Evolutionary conservation across 2,797 vertebrate genomes (phyloP).

Genomic region (Acipenser oxyrinchus): DNA sequence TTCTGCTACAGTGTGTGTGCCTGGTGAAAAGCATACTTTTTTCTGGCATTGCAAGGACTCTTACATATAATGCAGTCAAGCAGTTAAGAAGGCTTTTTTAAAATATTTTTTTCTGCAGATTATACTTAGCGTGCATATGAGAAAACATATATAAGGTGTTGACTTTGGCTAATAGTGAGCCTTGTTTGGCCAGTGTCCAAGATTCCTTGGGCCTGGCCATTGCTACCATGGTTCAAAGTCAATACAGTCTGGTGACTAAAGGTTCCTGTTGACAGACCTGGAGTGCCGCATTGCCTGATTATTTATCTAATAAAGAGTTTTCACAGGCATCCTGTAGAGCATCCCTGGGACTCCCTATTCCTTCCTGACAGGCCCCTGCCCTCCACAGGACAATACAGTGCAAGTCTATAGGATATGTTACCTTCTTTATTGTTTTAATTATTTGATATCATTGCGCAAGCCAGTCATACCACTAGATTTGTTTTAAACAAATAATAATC

Average conservation of each 20-base stretch:
- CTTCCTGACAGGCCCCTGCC: slow-evolving; percentile 13
- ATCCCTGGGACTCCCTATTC: slow-evolving; percentile 16
- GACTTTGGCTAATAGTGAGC: slow-evolving; percentile 14
- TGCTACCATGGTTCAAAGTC: slow-evolving; percentile 18
- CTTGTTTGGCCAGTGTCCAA: slow-evolving; percentile 14
- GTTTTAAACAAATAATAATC: too few relatives aligned
- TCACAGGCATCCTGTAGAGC: slow-evolving; percentile 15
- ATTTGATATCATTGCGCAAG: too few relatives aligned
- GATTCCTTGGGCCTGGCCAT: slow-evolving; percentile 17
- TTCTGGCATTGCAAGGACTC: background rate
- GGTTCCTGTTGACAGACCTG: slow-evolving; percentile 4
- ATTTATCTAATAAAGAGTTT: slow-evolving; percentile 15
- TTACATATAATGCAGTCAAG: slow-evolving; percentile 6
- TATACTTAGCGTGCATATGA: slow-evolving; percentile 9
- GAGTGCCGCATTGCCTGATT: slow-evolving; percentile 3
- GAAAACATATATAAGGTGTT: slow-evolving; percentile 10
- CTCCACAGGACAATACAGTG: slow-evolving; percentile 9
- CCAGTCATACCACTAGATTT: too few relatives aligned
- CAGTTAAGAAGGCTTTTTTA: slow-evolving; percentile 8
- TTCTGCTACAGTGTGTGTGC: background rate
- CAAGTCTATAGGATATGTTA: slow-evolving; percentile 11
- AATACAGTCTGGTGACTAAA: slow-evolving; percentile 9
- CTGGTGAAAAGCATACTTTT: background rate
- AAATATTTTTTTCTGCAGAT: slow-evolving; percentile 8
- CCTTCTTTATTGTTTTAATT: background rate